Base-by-base conservation (phyloP, 2,888 invertebrate genomes). In the Leptura quadrifasciata region DNA sequence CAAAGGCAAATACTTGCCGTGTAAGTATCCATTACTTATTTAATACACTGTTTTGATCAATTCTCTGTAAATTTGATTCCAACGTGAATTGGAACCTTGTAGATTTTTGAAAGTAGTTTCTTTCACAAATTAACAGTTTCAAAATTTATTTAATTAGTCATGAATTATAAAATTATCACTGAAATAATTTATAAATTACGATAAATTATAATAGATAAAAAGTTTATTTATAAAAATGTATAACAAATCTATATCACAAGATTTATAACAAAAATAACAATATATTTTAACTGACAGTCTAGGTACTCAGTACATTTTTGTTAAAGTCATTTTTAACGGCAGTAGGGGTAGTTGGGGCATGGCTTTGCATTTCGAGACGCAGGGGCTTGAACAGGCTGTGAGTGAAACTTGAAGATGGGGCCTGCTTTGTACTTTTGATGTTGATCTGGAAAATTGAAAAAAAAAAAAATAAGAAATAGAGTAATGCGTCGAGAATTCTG, bases 161-260 rank as follows among this genome's bases (percentile, higher is more conserved):
- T 5, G 27, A 31, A 31, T 6, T 31, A 0, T 31, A 2, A 31
- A 31, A 31, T 31, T 8, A 31, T 8, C 6, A 31, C 27, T 31
- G 6, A 31, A 31, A 31, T 31, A 31, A 31, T 24, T 3, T 24
- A 24, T 24, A 5, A 3, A 24, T 24, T 24, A 24, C 5, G 5
- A 24, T 24, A 5, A 3, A 24, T 24, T 24, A 24, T 24, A 24
- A 24, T 31, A 2, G 10, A 39, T 39, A 39, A 39, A 39, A 39
- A 39, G 10, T 39, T 39, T 39, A 39, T 39, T 39, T 39, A 15
- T 39, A 39, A 39, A 39, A 39, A 39, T 15, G 27, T 15, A 39
- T 60, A 60, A 60, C 21, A 15, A 60, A n/a, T n/a, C 15, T 60
- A 60, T 24, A 60, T 60, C 58, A 60, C 58, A 60, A 60, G 10